A percentile compares a stretch with the other conserved stretches of the same genome.
Conservation (phyloP, 2,113 vertebrate species). For the Bambusicola thoracicus region DNA sequence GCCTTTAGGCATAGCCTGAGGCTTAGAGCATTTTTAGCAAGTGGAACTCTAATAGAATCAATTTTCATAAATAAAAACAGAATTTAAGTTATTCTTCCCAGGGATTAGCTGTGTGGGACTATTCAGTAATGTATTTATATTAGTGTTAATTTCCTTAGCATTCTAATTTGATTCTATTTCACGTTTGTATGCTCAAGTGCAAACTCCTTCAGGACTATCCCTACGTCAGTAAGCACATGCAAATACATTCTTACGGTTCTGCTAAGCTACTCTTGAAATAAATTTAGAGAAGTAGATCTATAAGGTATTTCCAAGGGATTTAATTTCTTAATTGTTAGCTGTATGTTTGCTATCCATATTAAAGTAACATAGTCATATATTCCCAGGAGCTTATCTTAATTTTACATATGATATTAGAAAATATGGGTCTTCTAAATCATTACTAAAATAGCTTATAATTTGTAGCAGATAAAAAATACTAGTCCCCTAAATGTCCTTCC, state of each 20-base stretch:
- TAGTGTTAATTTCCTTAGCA: slow-evolving; percentile 43
- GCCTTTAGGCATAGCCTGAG: slow-evolving; percentile 62
- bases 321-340: neutral
- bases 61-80: slow-evolving; percentile 69
- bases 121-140: slow-evolving; percentile 51
- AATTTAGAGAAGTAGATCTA: neutral
- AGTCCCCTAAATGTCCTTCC: neutral
- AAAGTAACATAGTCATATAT: neutral
- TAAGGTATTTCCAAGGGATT: slow-evolving; percentile 28
- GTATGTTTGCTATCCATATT: neutral
- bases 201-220: slow-evolving; percentile 31
- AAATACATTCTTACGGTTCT: slow-evolving; percentile 8
- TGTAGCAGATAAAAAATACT: slow-evolving; percentile 1
- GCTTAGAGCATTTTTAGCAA: slow-evolving; percentile 68
- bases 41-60: slow-evolving; percentile 42
- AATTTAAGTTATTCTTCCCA: slow-evolving; percentile 41
- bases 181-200: slow-evolving; percentile 45
- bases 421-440: neutral
- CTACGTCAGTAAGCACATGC: slow-evolving; percentile 27
- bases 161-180: slow-evolving; percentile 63
- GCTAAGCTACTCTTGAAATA: slow-evolving; percentile 24
- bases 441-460: neutral
- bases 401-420: slow-evolving; percentile 29
- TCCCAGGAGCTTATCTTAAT: slow-evolving; percentile 19
- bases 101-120: slow-evolving; percentile 51